Conservation (phyloP, 1,140 invertebrate species). For the Trichogramma pretiosum region DNA sequence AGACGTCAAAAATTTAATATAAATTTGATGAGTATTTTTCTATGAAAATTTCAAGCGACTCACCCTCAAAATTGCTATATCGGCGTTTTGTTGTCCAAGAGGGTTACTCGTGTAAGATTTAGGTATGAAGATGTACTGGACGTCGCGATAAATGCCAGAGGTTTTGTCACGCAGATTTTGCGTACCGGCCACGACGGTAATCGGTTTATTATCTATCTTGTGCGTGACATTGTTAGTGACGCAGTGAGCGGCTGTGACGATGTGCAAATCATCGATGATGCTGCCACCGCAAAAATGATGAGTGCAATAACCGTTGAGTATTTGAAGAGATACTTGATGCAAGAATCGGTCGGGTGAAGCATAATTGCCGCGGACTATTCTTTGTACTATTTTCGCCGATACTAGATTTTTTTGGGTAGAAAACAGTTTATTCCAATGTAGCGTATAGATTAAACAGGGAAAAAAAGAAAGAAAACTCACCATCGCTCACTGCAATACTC, state of each 20-base stretch:
- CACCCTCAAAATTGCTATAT: background rate
- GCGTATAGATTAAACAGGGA: too few relatives aligned
- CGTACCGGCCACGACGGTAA: background rate
- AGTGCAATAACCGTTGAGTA: slow-evolving; percentile 1
- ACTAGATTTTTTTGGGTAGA: too few relatives aligned
- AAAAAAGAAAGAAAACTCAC: too few relatives aligned
- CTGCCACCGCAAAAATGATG: too few relatives aligned
- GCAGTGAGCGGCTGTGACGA: slow-evolving; percentile 49
- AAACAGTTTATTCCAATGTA: too few relatives aligned
- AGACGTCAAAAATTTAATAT: background rate
- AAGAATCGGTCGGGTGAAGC: slow-evolving; percentile 43
- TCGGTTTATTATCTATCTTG: background rate
- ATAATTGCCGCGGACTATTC: slow-evolving; percentile 40
- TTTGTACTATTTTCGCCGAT: too few relatives aligned
- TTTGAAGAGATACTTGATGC: slow-evolving; percentile 51
- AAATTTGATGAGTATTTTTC: too few relatives aligned
- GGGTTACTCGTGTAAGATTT: too few relatives aligned
- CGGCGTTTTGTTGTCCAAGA: background rate
- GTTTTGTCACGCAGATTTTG: background rate
- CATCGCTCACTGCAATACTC: too few relatives aligned
- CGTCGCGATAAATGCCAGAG: background rate
- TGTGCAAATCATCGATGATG: slow-evolving; percentile 34
- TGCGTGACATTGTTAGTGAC: background rate
- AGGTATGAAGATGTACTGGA: background rate
- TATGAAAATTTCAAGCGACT: too few relatives aligned